Evolutionary conservation across 2,797 vertebrate species (phyloP), one percentile per base, ranked within the genome.

Genomic region (Carapus acus): DNA sequence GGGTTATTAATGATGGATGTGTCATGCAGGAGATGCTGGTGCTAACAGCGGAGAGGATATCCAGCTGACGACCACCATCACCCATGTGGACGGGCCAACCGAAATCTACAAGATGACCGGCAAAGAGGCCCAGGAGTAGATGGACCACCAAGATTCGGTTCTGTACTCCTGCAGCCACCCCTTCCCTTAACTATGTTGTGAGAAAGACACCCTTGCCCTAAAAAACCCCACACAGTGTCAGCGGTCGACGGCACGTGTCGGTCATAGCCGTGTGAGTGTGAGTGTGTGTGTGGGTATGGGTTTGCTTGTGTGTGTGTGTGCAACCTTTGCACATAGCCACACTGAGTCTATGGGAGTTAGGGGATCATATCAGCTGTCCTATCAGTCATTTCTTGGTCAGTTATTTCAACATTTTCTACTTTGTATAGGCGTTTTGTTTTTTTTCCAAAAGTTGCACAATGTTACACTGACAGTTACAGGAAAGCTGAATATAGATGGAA

Each of bases 61-160:
- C 29, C 93, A 97, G 80, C 89, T 97, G 63, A 97, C 96, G 34
- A 98, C 94, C 49, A 98, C 94, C 21, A 93, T 97, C 85, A 95
- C 93, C 40, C 93, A 96, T 0, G 90, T 88, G 20, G 94, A 96
- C 0, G 93, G 92, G 9, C 94, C 92, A 13, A 97, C 93, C 0
- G 90, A 97, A 81, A 84, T 99, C 66, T 99, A 99, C 78, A 94
- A 91, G 85, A 80, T 99, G 88, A 85, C 89, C 3, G 93, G 94
- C 67, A 98, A 99, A 82, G 89, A 90, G 66, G 89, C 94, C 50
- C 94, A 96, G 70, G 93, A 97, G 67, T 99, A 87, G 84, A 14
- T 6, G 42, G 7, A 38, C 29, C 15, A 37, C 58, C 44, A 47
- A 50, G 18, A 27, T 29, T 12, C 34, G 39, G 59, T 31, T 20